Evolutionary conservation across 2,888 invertebrate species (phyloP), one percentile per base, ranked within the genome.

Genomic region (Therioaphis trifolii): DNA sequence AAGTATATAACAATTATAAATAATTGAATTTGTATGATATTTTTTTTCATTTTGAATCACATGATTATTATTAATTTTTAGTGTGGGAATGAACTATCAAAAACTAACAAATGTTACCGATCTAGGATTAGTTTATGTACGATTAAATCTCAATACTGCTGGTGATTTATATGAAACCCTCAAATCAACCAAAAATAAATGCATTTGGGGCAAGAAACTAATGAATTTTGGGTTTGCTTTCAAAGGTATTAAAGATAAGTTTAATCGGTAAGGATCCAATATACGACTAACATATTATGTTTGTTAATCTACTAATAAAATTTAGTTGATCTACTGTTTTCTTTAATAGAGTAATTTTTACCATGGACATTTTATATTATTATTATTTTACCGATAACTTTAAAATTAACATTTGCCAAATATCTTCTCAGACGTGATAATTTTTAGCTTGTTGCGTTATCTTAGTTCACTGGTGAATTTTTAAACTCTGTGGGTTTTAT

Each of bases 121-220:
- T 75, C 86, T 89, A 61, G 88, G 87, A 43, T 87, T 85, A 72
- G 87, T 87, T 85, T 88, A 88, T 85, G 88, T 86, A 85, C 86
- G 86, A 35, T 80, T 82, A 58, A 84, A 84, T 84, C 40, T 61
- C 43, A 61, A 29, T 55, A 46, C 61, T 52, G 49, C 63, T 71
- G 61, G 77, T 55, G 71, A 77, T 71, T 63, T 76, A 0, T 84
- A 71, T 29, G 71, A 82, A 49, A 68, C 24, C 21, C 85, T 84
- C 12, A 85, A 87, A 78, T 86, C 87, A 74, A 85, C 87, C 7
- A 88, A 87, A 84, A 84, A 87, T 9, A 85, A 88, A 35, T 87
- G 88, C 84, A 86, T 86, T 76, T 89, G 89, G 89, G 88, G 88
- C 43, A 86, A 87, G 77, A 87, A 86, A 84, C 85, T 89, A 12